These are phyloP conservation scores for Drosophila simulans DNA, from an alignment of 1,140 invertebrate genomes.

Conservation along the genomic window DNA sequence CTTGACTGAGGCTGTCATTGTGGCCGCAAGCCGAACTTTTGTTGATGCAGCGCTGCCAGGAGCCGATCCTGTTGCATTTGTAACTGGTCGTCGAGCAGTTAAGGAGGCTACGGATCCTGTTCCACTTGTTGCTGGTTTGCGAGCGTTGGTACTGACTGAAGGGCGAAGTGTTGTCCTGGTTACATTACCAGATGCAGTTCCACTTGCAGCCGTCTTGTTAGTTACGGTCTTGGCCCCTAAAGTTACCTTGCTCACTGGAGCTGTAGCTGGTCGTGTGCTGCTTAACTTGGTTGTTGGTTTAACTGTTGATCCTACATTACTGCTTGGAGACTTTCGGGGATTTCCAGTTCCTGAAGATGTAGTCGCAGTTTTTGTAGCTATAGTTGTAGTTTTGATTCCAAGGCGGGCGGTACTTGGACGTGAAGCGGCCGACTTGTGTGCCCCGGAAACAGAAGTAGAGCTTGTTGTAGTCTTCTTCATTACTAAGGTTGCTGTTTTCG, in stretches of 20 bases:
- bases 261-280: slow-evolving; percentile 54
- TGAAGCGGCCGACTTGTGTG: slow-evolving; percentile 29
- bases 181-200: slow-evolving; percentile 1
- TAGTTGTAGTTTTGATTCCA: slow-evolving; percentile 24
- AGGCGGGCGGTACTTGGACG: slow-evolving; percentile 71
- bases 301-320: slow-evolving; percentile 33
- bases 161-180: slow-evolving; percentile 28
- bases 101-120: neutral
- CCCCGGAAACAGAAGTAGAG: slow-evolving; percentile 14
- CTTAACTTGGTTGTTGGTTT: slow-evolving; percentile 34
- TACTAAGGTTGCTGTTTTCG: slow-evolving; percentile 31
- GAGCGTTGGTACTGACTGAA: slow-evolving; percentile 11
- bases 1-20: slow-evolving; percentile 47
- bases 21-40: slow-evolving; percentile 35
- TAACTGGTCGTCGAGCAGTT: slow-evolving; percentile 36
- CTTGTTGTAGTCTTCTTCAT: slow-evolving; percentile 42
- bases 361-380: neutral
- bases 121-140: slow-evolving; percentile 29
- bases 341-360: slow-evolving; percentile 30
- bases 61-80: slow-evolving; percentile 12
- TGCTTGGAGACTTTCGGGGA: slow-evolving; percentile 53
- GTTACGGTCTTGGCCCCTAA: slow-evolving; percentile 23
- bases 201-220: slow-evolving; percentile 15
- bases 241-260: slow-evolving; percentile 38
- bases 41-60: slow-evolving; percentile 8